A percentile compares a stretch with the other conserved stretches of the same genome.
Evolutionary conservation across 2,888 invertebrate species (phyloP).

Genomic region (Habrosyne pyritoides): DNA sequence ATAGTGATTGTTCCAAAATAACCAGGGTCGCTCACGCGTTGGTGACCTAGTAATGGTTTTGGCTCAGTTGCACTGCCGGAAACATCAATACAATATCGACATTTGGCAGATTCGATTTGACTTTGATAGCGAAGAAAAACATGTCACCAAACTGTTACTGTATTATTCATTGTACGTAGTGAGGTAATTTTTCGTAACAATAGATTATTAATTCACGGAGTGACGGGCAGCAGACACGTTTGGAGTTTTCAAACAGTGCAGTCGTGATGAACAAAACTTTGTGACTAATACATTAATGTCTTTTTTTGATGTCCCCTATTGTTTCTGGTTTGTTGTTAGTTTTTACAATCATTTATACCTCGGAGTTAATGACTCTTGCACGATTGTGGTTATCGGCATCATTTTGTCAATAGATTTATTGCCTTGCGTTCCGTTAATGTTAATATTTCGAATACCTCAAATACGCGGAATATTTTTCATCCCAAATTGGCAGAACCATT

Average conservation of each 20-base stretch:
- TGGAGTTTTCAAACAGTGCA: conserved; percentile 39
- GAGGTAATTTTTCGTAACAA: background rate
- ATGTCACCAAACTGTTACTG: background rate
- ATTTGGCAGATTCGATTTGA: background rate
- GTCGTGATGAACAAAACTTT: conserved; percentile 52
- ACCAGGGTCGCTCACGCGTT: background rate
- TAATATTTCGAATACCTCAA: background rate
- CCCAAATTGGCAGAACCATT: background rate
- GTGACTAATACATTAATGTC: conserved; percentile 15
- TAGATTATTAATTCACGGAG: conserved; percentile 30
- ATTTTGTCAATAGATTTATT: background rate
- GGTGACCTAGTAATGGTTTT: conserved; percentile 1
- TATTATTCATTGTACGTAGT: background rate
- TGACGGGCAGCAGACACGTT: conserved; percentile 42
- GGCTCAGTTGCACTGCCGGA: background rate
- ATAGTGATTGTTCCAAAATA: background rate
- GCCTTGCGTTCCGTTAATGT: background rate
- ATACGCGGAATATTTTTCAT: background rate
- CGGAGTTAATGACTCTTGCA: conserved; percentile 26
- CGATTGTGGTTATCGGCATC: conserved; percentile 27
- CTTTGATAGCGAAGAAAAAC: background rate
- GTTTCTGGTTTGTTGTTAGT: conserved; percentile 35
- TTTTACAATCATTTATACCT: conserved; percentile 33
- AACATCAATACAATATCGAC: background rate
- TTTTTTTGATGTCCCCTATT: conserved; percentile 18